phyloP scores from a whole-genome alignment of 2,888 invertebrate species.

The Brenthis daphne region DNA sequence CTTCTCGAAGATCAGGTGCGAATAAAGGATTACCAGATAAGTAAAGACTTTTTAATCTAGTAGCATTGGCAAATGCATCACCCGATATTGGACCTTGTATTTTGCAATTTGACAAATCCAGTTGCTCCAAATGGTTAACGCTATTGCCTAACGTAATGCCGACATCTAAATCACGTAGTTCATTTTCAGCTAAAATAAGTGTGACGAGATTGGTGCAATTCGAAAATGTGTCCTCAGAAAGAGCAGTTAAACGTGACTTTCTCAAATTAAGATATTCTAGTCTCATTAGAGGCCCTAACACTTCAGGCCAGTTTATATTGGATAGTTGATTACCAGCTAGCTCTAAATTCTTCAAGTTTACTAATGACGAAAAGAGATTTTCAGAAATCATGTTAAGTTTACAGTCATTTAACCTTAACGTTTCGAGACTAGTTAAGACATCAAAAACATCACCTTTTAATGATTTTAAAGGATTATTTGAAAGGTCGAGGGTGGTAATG shows the following conservation, averaged over 20 bases:
- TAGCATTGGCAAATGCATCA: conserved; percentile 86
- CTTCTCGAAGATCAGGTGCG: conserved; percentile 85
- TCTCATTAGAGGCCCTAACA: conserved; percentile 82
- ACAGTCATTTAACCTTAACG: conserved; percentile 85
- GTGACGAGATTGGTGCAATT: conserved; percentile 85
- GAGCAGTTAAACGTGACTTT: conserved; percentile 82
- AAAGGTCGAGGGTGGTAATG: conserved; percentile 86
- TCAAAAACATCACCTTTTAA: conserved; percentile 84
- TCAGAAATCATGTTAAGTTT: conserved; percentile 82
- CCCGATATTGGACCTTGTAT: conserved; percentile 85
- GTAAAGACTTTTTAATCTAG: conserved; percentile 84
- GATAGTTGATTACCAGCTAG: conserved; percentile 82
- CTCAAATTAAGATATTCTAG: conserved; percentile 85
- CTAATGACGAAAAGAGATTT: conserved; percentile 80
- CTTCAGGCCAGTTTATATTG: conserved; percentile 82
- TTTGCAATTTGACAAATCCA: conserved; percentile 87
- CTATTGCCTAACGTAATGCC: conserved; percentile 84
- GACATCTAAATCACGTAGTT: conserved; percentile 84
- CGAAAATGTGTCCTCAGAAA: conserved; percentile 85
- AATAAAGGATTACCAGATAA: conserved; percentile 86
- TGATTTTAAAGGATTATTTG: conserved; percentile 84
- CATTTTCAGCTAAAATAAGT: conserved; percentile 85
- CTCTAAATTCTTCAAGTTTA: conserved; percentile 84
- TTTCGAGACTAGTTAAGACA: conserved; percentile 84
- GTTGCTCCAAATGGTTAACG: conserved; percentile 83